phyloP scores from a whole-genome alignment of 2,888 invertebrate species.

The Incurvaria masculella region DNA sequence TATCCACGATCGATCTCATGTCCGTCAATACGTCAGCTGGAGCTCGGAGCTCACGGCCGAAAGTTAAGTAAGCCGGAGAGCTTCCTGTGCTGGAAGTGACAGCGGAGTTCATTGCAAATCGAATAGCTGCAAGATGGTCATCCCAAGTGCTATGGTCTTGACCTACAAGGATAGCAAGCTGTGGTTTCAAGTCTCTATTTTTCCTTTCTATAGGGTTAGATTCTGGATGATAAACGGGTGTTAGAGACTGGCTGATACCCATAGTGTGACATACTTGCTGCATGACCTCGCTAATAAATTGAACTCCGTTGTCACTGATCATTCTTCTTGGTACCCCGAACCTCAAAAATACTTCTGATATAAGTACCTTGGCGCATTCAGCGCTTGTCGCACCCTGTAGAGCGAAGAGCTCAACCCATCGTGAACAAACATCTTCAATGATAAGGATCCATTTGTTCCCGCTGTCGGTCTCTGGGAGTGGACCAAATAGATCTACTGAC shows the following conservation, averaged over 20 bases:
- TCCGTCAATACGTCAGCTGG: too few relatives aligned
- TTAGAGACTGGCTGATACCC: conserved; percentile 12
- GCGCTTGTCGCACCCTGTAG: conserved; percentile 9
- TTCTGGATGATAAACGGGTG: conserved; percentile 24
- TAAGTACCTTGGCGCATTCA: conserved; percentile 3
- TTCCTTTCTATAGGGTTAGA: conserved; percentile 21
- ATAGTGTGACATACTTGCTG: conserved; percentile 17
- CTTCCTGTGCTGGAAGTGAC: conserved; percentile 3
- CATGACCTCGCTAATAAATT: conserved; percentile 23
- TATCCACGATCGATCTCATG: too few relatives aligned
- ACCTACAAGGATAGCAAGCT: conserved; percentile 12
- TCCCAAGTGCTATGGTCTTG: background rate
- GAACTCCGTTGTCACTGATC: conserved; percentile 22
- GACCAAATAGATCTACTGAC: conserved; percentile 18
- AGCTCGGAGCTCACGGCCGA: conserved; percentile 13
- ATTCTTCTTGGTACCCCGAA: conserved; percentile 21
- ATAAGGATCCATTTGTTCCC: conserved; percentile 4
- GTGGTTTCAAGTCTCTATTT: conserved; percentile 18
- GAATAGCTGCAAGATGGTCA: too few relatives aligned
- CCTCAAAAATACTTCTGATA: conserved; percentile 10
- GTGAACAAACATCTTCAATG: conserved; percentile 6
- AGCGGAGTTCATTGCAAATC: too few relatives aligned
- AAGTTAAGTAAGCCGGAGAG: conserved; percentile 13
- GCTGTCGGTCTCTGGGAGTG: conserved; percentile 3
- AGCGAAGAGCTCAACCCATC: conserved; percentile 10